phyloP scores from a whole-genome alignment of 2,888 invertebrate genomes.

The Agrilus cyanescens region DNA sequence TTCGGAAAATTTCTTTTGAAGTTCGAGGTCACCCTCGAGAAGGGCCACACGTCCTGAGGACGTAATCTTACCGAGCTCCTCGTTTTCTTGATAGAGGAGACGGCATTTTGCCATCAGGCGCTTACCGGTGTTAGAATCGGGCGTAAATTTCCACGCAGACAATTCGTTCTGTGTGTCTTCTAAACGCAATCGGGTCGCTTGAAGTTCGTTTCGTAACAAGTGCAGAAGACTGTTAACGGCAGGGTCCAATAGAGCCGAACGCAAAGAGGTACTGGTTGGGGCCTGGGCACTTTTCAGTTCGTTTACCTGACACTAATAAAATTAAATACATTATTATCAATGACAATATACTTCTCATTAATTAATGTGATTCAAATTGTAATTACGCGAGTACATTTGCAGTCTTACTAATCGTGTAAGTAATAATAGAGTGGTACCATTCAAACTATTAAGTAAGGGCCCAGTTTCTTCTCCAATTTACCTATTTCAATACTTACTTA shows the following conservation, averaged over 20 bases:
- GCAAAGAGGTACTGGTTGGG: constrained; percentile 60
- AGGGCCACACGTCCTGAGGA: constrained; percentile 91
- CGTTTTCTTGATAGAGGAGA: constrained; percentile 90
- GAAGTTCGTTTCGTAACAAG: constrained; percentile 80
- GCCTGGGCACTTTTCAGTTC: constrained; percentile 79
- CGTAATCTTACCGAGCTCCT: constrained; percentile 91
- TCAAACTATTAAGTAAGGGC: too few relatives aligned
- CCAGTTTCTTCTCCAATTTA: too few relatives aligned
- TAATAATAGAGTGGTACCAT: too few relatives aligned
- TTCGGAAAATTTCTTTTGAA: constrained; percentile 90
- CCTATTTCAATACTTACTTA: too few relatives aligned
- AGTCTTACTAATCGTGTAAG: too few relatives aligned
- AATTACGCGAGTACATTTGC: constrained; percentile 1
- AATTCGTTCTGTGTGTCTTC: constrained; percentile 97
- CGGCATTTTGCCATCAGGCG: constrained; percentile 96
- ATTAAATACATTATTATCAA: neutral
- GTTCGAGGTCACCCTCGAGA: constrained; percentile 86
- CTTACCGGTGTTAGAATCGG: constrained; percentile 98
- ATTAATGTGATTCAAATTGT: too few relatives aligned
- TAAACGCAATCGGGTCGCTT: constrained; percentile 76
- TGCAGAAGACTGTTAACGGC: constrained; percentile 90
- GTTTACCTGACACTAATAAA: constrained; percentile 74
- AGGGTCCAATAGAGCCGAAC: constrained; percentile 83
- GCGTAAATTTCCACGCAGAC: constrained; percentile 97
- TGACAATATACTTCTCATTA: too few relatives aligned